These are phyloP conservation scores for Globodera ellingtonae DNA, from an alignment of 1,140 invertebrate species.

Conservation along the genomic window DNA sequence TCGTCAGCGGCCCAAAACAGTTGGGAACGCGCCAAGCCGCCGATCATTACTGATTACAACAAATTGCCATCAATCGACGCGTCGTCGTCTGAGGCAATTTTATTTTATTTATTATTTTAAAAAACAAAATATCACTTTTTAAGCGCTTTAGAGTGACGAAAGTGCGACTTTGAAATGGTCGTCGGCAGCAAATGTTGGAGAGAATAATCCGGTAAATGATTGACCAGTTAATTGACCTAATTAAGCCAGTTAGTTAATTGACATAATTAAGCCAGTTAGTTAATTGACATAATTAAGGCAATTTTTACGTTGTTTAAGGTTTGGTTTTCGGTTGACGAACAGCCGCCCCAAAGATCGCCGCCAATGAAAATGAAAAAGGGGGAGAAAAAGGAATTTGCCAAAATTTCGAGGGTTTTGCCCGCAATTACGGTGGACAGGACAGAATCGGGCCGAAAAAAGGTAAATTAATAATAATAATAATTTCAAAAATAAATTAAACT, in stretches of 20 bases:
- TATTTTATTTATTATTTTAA: background rate
- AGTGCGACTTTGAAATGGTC: slow-evolving; percentile 9
- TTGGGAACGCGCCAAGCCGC: background rate
- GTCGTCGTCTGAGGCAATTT: background rate
- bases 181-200: slow-evolving; percentile 2
- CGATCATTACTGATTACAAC: background rate
- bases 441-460: background rate
- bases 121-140: background rate
- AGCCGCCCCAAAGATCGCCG: background rate
- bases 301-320: background rate
- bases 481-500: background rate
- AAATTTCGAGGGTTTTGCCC: background rate
- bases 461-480: background rate
- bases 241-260: too few species aligned
- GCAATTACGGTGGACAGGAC: background rate
- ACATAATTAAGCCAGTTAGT: background rate
- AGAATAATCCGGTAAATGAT: background rate
- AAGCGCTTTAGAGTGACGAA: background rate
- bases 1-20: background rate
- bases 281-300: background rate
- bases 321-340: background rate
- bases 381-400: background rate
- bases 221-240: background rate
- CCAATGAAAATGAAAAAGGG: background rate
- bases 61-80: background rate